Conservation (phyloP, 2,113 vertebrate species). For the Microtus ochrogaster region DNA sequence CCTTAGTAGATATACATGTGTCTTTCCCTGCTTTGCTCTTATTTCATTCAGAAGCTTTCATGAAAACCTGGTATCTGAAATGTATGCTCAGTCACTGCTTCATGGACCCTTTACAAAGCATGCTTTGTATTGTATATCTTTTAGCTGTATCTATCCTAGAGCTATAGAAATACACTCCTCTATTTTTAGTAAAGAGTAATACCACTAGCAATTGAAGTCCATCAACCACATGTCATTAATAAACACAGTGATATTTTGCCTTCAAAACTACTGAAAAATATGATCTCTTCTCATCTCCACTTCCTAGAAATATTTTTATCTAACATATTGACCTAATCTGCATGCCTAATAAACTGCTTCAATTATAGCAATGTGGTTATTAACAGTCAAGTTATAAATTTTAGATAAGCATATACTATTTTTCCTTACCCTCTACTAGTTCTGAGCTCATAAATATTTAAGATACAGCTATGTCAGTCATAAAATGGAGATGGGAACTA, state of each 20-base stretch:
- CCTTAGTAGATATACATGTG: not conserved
- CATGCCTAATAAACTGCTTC: not conserved
- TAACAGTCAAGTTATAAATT: not conserved
- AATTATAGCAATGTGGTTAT: not conserved
- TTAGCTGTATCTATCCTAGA: not conserved
- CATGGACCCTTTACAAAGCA: not conserved
- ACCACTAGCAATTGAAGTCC: not conserved
- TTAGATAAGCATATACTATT: not conserved
- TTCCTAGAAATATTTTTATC: not conserved
- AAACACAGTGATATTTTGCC: not conserved
- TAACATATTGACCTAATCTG: not conserved
- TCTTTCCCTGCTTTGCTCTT: not conserved
- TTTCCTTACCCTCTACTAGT: not conserved
- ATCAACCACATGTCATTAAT: not conserved
- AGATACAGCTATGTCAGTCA: not conserved
- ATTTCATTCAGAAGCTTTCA: not conserved
- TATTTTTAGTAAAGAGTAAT: not conserved
- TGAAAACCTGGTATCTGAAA: slow-evolving; percentile 3
- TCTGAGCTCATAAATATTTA: slow-evolving; percentile 2
- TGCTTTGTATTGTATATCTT: not conserved
- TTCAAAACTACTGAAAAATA: slow-evolving; percentile 13
- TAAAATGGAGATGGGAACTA: slow-evolving; percentile 18
- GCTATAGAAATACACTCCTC: not conserved
- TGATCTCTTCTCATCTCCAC: not conserved
- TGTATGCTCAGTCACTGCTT: not conserved